These are phyloP conservation scores for Oncorhynchus tshawytscha DNA, from an alignment of 2,113 vertebrate genomes.

Conservation along the genomic window DNA sequence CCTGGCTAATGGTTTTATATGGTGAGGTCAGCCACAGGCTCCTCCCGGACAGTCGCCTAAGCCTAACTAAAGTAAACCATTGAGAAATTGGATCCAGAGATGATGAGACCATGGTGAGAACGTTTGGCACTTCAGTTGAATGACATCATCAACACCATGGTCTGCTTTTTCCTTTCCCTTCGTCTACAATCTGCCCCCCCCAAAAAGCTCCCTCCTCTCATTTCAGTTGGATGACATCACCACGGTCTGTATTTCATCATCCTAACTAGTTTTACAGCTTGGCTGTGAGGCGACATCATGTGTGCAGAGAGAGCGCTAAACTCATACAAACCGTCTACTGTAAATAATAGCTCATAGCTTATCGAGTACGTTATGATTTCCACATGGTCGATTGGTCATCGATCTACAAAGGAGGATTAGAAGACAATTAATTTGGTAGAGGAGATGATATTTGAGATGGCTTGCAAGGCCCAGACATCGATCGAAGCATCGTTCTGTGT, in stretches of 20 bases:
- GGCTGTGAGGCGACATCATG: conserved; percentile 10
- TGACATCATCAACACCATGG: conserved; percentile 54
- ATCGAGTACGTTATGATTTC: conserved; percentile 25
- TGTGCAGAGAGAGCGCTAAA: conserved; percentile 2
- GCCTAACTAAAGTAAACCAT: conserved; percentile 26
- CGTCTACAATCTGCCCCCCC: background rate
- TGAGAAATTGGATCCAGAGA: conserved; percentile 59
- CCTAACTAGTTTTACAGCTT: conserved; percentile 22
- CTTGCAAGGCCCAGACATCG: background rate
- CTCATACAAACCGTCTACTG: conserved; percentile 17
- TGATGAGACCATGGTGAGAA: conserved; percentile 46
- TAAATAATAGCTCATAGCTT: conserved; percentile 13
- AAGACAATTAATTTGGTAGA: background rate
- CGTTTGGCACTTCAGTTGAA: conserved; percentile 45
- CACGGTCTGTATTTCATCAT: conserved; percentile 38
- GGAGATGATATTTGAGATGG: background rate
- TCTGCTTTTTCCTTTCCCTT: conserved; percentile 6
- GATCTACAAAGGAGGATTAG: background rate
- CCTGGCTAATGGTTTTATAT: conserved; percentile 23
- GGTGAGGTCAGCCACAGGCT: conserved; percentile 53
- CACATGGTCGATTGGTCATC: conserved; percentile 15
- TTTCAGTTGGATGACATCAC: conserved; percentile 50
- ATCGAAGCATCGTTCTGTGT: background rate
- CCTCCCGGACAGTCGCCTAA: conserved; percentile 18
- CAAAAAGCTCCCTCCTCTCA: conserved; percentile 16